Base-by-base conservation (phyloP, 2,113 vertebrate genomes). In the Amia ocellicauda region DNA sequence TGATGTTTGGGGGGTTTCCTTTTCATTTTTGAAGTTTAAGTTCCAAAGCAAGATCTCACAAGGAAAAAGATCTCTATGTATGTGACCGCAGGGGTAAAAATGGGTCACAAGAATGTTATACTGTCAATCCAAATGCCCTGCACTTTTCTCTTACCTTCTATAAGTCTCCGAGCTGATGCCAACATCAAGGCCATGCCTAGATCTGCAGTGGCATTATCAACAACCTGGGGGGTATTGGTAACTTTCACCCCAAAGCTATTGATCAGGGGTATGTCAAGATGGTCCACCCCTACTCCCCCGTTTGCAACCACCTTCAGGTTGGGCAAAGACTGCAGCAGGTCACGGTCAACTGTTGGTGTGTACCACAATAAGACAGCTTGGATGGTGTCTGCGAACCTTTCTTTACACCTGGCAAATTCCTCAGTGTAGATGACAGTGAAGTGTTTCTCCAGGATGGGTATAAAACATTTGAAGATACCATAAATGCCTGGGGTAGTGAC, bases 111-210 rank as follows among this genome's bases (percentile, higher is more conserved):
- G n/a, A n/a, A n/a, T n/a, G n/a, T n/a, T n/a, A n/a, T n/a, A n/a
- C n/a, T n/a, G n/a, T n/a, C n/a, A n/a, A n/a, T n/a, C n/a, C n/a
- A n/a, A n/a, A n/a, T n/a, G n/a, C n/a, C n/a, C n/a, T n/a, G n/a
- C n/a, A n/a, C n/a, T n/a, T n/a, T n/a, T n/a, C n/a, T n/a, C n/a
- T 79, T 81, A 92, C 89, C 89, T 80, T 90, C 81, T 2, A 91
- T 20, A 1, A 93, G 63, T 40, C 81, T 91, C 51, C 85, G 81
- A 24, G 91, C 90, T 50, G 89, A 84, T 16, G 87, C 88, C 58
- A 93, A 72, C 76, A 93, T 79, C 62, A 93, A 60, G 10, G 81
- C 78, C 84, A 91, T 85, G 23, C 80, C 92, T 14, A 89, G 65
- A 49, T 91, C 89, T 20, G 91, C 92, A 2, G 86, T 91, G n/a